A percentile compares a stretch with the other conserved stretches of the same genome.
phyloP scores from a whole-genome alignment of 2,113 vertebrate genomes.

The Turnix velox region DNA sequence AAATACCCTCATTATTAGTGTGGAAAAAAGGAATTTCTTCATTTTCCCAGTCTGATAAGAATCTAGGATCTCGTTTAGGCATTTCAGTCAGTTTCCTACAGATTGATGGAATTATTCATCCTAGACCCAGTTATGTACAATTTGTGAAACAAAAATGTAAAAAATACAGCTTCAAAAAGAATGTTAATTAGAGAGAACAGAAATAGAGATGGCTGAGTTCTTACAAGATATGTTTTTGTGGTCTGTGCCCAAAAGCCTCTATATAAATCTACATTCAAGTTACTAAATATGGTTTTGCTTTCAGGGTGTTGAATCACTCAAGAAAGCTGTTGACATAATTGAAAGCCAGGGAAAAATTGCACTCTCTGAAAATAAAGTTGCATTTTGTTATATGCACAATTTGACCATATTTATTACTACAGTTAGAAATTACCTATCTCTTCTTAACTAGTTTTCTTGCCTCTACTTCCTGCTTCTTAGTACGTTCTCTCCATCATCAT shows the following conservation, averaged over 20 bases:
- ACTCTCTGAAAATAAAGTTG: background rate
- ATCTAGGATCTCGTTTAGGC: background rate
- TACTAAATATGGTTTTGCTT: constrained; percentile 13
- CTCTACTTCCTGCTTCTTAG: background rate
- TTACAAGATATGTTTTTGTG: background rate
- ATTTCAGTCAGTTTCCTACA: background rate
- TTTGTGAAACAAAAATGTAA: background rate
- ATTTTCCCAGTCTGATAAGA: background rate
- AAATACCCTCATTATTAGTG: background rate
- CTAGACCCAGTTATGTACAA: background rate
- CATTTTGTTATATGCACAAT: background rate
- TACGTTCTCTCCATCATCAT: background rate
- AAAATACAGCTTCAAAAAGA: background rate
- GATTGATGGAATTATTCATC: background rate
- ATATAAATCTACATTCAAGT: background rate
- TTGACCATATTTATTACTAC: background rate
- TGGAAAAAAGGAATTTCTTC: background rate
- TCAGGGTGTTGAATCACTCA: constrained; percentile 48
- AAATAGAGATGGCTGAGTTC: background rate
- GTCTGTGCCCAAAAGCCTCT: background rate
- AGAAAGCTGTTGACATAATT: constrained; percentile 40
- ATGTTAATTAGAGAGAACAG: background rate
- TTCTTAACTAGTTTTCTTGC: background rate
- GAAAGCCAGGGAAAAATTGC: background rate
- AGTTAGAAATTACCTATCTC: background rate